Conservation (phyloP, 2,113 vertebrate species). For the Pelecanus crispus region DNA sequence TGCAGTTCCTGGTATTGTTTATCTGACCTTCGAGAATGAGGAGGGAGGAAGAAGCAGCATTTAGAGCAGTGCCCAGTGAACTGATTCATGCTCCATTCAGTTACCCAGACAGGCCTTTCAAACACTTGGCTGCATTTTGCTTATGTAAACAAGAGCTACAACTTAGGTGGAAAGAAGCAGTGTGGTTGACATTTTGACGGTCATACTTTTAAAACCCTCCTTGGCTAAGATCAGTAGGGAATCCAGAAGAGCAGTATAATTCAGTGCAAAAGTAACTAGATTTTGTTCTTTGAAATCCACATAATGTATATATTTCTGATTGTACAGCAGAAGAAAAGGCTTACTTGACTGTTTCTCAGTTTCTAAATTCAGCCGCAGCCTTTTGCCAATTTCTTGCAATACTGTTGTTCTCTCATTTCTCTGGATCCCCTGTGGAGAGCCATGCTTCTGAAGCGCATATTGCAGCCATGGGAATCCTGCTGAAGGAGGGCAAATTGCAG, state of each 20-base stretch:
- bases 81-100: not conserved
- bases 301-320: conserved; percentile 1
- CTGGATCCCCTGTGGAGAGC: conserved; percentile 1
- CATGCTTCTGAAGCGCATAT: not conserved
- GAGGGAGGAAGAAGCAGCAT: not conserved
- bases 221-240: not conserved
- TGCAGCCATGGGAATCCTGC: not conserved
- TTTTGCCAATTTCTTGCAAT: conserved; percentile 13
- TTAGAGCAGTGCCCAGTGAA: not conserved
- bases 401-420: conserved; percentile 1
- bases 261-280: not conserved
- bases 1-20: not conserved
- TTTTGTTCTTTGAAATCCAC: conserved; percentile 15
- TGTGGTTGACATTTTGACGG: not conserved
- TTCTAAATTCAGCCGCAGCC: conserved; percentile 24
- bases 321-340: not conserved
- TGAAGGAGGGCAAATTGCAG: not conserved
- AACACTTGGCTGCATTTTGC: conserved; percentile 18
- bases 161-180: not conserved
- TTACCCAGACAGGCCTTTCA: conserved; percentile 4
- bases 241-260: not conserved
- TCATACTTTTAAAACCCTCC: not conserved
- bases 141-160: conserved; percentile 10
- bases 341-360: not conserved
- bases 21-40: not conserved